These are phyloP conservation scores for Eilema depressum DNA, from an alignment of 2,888 invertebrate species.

Conservation along the genomic window DNA sequence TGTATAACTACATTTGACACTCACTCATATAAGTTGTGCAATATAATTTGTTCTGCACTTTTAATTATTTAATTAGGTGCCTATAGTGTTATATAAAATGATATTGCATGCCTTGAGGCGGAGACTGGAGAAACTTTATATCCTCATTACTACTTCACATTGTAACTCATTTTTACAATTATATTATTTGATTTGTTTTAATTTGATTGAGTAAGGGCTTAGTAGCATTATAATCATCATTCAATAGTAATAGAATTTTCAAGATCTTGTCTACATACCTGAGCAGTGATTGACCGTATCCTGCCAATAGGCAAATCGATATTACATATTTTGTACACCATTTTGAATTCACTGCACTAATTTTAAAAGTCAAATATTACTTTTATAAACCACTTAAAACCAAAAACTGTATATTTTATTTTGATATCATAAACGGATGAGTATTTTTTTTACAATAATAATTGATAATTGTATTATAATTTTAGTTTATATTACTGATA, in stretches of 20 bases:
- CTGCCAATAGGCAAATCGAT: conserved; percentile 54
- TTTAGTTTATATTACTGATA: background rate
- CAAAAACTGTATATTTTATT: background rate
- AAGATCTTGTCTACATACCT: conserved; percentile 59
- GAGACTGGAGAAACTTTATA: too few species aligned
- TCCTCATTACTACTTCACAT: too few species aligned
- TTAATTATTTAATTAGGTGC: too few species aligned
- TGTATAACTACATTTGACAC: too few species aligned
- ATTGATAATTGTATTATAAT: background rate
- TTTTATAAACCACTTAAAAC: conserved; percentile 19
- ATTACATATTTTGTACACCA: conserved; percentile 70
- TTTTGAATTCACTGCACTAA: conserved; percentile 38
- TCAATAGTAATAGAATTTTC: background rate
- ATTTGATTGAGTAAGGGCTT: background rate
- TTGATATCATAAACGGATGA: background rate
- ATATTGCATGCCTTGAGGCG: too few species aligned
- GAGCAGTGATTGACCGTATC: conserved; percentile 66
- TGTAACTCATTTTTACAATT: too few species aligned
- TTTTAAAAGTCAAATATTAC: background rate
- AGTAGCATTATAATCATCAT: background rate
- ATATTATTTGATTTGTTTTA: too few species aligned
- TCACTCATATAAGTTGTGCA: too few species aligned
- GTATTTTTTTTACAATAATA: background rate
- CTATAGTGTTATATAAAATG: too few species aligned
- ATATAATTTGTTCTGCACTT: too few species aligned